Evolutionary conservation across 2,113 vertebrate species (phyloP), one percentile per base, ranked within the genome.

Genomic region (Cichladusa arquata): DNA sequence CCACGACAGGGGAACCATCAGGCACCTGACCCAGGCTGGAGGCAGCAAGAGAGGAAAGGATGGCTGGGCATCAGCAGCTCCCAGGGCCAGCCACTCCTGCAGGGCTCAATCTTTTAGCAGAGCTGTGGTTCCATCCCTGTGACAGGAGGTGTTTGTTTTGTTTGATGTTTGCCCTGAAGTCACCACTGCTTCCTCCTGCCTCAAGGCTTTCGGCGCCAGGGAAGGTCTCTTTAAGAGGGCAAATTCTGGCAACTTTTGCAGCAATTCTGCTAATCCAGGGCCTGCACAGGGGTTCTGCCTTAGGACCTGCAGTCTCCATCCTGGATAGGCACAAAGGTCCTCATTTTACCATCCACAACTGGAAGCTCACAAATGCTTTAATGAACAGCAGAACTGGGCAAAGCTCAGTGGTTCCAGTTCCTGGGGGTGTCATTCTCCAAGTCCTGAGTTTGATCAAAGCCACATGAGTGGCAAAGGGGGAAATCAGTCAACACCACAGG

Each of bases 401-500:
- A 84, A 88, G 70, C 78, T 77, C 80, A 44, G 64, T 36, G 72
- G 67, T 90, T 92, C 89, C 92, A 77, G 76, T 77, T 94, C 92
- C 91, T 31, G 73, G 85, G 61, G 80, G 64, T 72, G 84, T 61
- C 19, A 25, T 92, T 86, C 73, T 95, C 64, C 2, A 1, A 87
- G 90, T 61, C 87, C 70, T 66, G 81, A 26, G 81, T 77, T 95
- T 93, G 91, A 96, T 93, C 85, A 96, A 95, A 97, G 94, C 88
- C 92, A 95, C 94, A 89, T 93, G 93, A 93, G 84, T 38, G 44
- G 82, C 91, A 74, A 92, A 83, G 44, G 38, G 93, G 90, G 56
- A 92, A 94, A 94, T 89, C 87, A 89, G 84, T 78, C 23, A 5
- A 77, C 88, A 96, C 92, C 67, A 88, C 15, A 4, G 95, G 95